A percentile compares a stretch with the other conserved stretches of the same genome.
Evolutionary conservation across 2,797 vertebrate genomes (phyloP).

Genomic region (Lagocephalus sceleratus): DNA sequence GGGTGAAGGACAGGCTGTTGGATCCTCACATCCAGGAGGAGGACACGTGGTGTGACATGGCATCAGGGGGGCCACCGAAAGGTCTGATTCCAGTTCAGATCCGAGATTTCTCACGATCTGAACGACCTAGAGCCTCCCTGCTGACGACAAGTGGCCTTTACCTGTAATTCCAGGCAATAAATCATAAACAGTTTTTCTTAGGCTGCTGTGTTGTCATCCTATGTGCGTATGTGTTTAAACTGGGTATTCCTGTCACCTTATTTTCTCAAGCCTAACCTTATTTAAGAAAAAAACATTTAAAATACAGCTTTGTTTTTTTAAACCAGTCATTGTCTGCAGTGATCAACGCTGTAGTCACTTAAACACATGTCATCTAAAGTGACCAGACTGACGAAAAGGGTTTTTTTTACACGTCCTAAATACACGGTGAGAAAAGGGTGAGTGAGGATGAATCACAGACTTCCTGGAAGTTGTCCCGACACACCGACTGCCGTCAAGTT

Average conservation of each 20-base stretch:
- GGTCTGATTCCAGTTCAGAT: background rate
- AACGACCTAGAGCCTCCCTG: no score
- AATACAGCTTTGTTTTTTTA: slow-evolving; percentile 28
- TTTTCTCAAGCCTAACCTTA: slow-evolving; percentile 21
- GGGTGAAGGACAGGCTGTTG: no score
- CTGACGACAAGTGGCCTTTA: background rate
- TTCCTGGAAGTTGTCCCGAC: background rate
- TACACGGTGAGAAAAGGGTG: background rate
- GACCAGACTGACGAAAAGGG: slow-evolving; percentile 6
- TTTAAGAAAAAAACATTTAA: slow-evolving; percentile 17
- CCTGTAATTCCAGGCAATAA: background rate
- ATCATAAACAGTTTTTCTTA: background rate
- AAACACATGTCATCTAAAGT: slow-evolving; percentile 13
- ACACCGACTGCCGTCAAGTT: background rate
- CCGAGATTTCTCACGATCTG: background rate
- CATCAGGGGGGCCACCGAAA: background rate
- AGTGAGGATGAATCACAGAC: slow-evolving; percentile 1
- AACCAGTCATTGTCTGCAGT: slow-evolving; percentile 4
- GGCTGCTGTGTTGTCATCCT: slow-evolving; percentile 2
- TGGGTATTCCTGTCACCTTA: slow-evolving; percentile 28
- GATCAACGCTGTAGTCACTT: slow-evolving; percentile 19
- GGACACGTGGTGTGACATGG: background rate
- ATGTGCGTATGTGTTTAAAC: slow-evolving; percentile 19
- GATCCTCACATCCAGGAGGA: no score
- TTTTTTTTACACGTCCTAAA: slow-evolving; percentile 18